These are phyloP conservation scores for Chymomyza amoena DNA, from an alignment of 2,888 invertebrate genomes.

Conservation along the genomic window DNA sequence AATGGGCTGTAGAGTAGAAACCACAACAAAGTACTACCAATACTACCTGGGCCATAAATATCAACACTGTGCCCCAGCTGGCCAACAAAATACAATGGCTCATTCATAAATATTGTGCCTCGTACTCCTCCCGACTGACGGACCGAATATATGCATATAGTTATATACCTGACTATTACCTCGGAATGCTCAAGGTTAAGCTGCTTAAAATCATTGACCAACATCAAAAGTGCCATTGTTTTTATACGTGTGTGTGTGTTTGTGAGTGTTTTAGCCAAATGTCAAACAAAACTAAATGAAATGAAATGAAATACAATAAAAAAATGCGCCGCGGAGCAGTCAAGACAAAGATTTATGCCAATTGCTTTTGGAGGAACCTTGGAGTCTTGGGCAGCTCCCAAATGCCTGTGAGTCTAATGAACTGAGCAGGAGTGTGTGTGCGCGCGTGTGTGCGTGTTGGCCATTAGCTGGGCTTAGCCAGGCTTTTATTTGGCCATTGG, in stretches of 20 bases:
- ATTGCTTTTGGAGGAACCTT: constrained; percentile 58
- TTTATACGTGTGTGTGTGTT: constrained; percentile 1
- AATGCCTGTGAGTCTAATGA: constrained; percentile 59
- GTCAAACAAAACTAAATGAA: constrained; percentile 40
- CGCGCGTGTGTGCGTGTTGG: constrained; percentile 21
- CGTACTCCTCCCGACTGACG: constrained; percentile 36
- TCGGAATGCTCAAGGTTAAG: constrained; percentile 52
- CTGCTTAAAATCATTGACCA: constrained; percentile 69
- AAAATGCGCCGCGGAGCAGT: constrained; percentile 19
- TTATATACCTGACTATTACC: background rate
- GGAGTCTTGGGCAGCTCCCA: constrained; percentile 2
- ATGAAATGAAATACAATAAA: constrained; percentile 21
- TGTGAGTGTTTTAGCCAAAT: constrained; percentile 41
- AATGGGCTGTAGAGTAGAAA: constrained; percentile 13
- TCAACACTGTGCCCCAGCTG: constrained; percentile 21
- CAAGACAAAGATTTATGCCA: constrained; percentile 65
- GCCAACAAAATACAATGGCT: constrained; percentile 17
- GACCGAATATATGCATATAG: background rate
- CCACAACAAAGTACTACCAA: background rate
- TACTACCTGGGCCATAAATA: background rate
- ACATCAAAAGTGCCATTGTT: constrained; percentile 64
- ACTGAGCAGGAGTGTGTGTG: constrained; percentile 29
- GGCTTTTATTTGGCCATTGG: constrained; percentile 9
- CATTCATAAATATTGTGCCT: background rate
- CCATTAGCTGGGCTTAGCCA: background rate